Evolutionary conservation across 2,113 vertebrate species (phyloP).

Genomic region (Sebastes schlegelii): DNA sequence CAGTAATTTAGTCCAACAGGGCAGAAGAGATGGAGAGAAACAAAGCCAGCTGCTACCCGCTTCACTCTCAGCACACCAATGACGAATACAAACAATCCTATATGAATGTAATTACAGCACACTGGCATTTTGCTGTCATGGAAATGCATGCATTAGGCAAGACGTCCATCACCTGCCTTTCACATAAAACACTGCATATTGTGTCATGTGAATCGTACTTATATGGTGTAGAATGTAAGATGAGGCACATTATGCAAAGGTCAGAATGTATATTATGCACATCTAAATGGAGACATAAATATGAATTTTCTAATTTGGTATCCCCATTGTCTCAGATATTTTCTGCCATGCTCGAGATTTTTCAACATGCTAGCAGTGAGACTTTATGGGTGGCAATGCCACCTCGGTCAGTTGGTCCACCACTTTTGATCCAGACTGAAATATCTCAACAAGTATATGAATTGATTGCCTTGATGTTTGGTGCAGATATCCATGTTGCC

Average conservation of each 20-base stretch:
- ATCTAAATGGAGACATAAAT: not conserved
- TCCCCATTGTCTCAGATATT: not conserved
- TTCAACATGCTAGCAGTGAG: not conserved
- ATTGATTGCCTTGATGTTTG: not conserved
- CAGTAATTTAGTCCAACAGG: conserved; percentile 52
- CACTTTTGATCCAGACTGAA: not conserved
- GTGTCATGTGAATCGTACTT: not conserved
- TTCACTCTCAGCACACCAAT: conserved; percentile 33
- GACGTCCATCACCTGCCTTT: not conserved
- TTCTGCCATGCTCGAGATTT: not conserved
- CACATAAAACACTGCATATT: not conserved
- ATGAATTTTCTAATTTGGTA: not conserved
- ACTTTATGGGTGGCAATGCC: not conserved
- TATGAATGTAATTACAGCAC: conserved; percentile 12
- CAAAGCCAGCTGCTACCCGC: conserved; percentile 64
- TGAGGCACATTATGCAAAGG: not conserved
- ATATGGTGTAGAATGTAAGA: not conserved
- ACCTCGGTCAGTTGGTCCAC: not conserved
- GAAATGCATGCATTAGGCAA: not conserved
- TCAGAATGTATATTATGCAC: not conserved
- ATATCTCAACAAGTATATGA: not conserved
- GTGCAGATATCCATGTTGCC: not conserved
- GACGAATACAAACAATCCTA: conserved; percentile 1
- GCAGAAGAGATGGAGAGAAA: conserved; percentile 60
- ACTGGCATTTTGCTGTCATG: not conserved